These are phyloP conservation scores for Heterocephalus glaber DNA, from an alignment of 2,113 vertebrate genomes.

Conservation along the genomic window DNA sequence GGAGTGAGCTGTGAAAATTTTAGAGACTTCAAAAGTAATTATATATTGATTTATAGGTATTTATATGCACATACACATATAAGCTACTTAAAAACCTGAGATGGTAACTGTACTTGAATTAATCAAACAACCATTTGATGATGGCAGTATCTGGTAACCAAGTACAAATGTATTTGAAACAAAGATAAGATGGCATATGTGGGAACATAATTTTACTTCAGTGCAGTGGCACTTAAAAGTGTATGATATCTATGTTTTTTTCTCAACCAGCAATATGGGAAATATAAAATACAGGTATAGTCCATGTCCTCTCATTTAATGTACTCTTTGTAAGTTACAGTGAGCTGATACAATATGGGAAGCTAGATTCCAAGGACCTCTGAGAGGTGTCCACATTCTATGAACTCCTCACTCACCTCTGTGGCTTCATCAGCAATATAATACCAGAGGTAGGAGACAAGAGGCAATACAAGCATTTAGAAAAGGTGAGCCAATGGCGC, in stretches of 20 bases:
- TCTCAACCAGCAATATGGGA: not conserved
- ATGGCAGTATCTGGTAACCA: not conserved
- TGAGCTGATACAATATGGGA: not conserved
- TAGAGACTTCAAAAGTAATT: not conserved
- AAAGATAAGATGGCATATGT: not conserved
- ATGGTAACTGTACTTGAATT: not conserved
- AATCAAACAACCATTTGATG: not conserved
- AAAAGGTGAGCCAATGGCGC: not conserved
- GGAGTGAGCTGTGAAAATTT: not conserved
- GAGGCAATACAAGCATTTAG: not conserved
- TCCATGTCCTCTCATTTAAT: accelerated
- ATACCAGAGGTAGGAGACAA: not conserved
- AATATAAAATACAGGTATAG: not conserved
- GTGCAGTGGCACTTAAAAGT: not conserved
- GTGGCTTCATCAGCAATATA: not conserved
- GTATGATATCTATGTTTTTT: not conserved
- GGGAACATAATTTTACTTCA: not conserved
- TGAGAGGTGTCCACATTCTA: not conserved
- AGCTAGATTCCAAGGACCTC: not conserved
- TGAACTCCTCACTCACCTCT: not conserved
- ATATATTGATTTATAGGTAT: not conserved
- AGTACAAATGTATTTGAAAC: not conserved
- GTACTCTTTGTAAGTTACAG: not conserved
- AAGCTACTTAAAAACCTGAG: not conserved
- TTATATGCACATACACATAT: not conserved